Evolutionary conservation across 2,888 invertebrate genomes (phyloP), one percentile per base, ranked within the genome.

Genomic region (Zhengitettix transpicula): DNA sequence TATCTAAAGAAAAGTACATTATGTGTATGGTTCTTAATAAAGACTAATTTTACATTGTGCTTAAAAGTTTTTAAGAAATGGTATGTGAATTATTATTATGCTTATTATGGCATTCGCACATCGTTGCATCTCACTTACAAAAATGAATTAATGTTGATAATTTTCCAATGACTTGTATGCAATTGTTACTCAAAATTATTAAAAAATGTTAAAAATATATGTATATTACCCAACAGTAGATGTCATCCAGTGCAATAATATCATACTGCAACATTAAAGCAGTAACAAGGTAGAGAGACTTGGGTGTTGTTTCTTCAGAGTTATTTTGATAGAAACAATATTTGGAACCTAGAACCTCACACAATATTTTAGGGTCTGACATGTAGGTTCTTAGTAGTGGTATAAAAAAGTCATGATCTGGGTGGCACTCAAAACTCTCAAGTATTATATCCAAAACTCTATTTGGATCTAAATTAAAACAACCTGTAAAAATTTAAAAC

Each of bases 381-480:
- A 93, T 90, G 71, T 96, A 96, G 10, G 87, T 85, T 66, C 85
- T 82, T 60, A 94, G 77, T 58, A 99, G 77, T 0, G 90, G 87
- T 70, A 96, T 86, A 73, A 95, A 97, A 67, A 94, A 78, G 58
- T 81, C 79, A 71, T 74, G 67, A 66, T 87, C 81, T 1, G 89
- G 85, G 59, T 89, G 82, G 65, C 87, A 85, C 72, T 99, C 98
- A 77, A 99, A 97, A 41, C 93, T 90, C 74, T 99, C 98, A 67
- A 99, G 77, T 66, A 99, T 89, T 64, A 98, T 85, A 71, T 99
- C 99, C 65, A 98, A 76, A 14, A 97, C 96, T 69, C 98, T 80
- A 74, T 99, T 99, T 8, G 99, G 99, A 75, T 99, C 99, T 71
- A 99, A 81, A 77, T 98, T 98, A 73, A 99, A 99, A 73, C 96